phyloP scores from a whole-genome alignment of 1,140 invertebrate genomes.

The Scaptodrosophila lebanonensis region DNA sequence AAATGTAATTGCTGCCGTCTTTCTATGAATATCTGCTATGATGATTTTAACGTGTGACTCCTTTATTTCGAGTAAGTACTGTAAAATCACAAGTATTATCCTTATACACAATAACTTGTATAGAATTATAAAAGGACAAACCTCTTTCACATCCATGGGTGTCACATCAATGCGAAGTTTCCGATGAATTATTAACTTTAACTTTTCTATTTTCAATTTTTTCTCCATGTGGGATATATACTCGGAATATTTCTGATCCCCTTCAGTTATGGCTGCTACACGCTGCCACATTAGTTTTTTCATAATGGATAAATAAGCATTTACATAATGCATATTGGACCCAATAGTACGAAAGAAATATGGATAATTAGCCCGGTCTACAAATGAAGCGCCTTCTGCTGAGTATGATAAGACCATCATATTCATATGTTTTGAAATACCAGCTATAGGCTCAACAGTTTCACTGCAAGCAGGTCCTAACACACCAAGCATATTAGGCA shows the following conservation, averaged over 20 bases:
- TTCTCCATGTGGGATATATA: slow-evolving; percentile 85
- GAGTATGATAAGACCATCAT: slow-evolving; percentile 89
- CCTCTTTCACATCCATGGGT: slow-evolving; percentile 78
- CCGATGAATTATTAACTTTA: slow-evolving; percentile 83
- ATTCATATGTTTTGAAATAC: slow-evolving; percentile 86
- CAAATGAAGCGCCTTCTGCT: slow-evolving; percentile 86
- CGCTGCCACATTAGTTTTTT: slow-evolving; percentile 83
- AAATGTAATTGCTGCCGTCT: slow-evolving; percentile 83
- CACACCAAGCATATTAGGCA: slow-evolving; percentile 83
- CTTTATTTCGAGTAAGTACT: slow-evolving; percentile 86
- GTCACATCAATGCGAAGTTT: slow-evolving; percentile 82
- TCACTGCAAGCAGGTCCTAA: slow-evolving; percentile 91
- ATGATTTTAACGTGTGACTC: slow-evolving; percentile 84
- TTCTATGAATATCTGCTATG: slow-evolving; percentile 87
- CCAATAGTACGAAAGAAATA: slow-evolving; percentile 91
- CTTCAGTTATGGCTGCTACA: slow-evolving; percentile 86
- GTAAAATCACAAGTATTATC: slow-evolving; percentile 32
- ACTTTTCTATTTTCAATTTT: slow-evolving; percentile 80
- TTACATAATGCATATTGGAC: slow-evolving; percentile 85
- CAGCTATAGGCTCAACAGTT: slow-evolving; percentile 88
- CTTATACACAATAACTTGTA: not conserved
- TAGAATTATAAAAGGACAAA: slow-evolving; percentile 31
- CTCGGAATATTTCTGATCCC: slow-evolving; percentile 88
- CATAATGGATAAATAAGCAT: slow-evolving; percentile 52
- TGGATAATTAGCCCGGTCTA: slow-evolving; percentile 85